Evolutionary conservation across 2,113 vertebrate genomes (phyloP).

Genomic region (Xenopus laevis): DNA sequence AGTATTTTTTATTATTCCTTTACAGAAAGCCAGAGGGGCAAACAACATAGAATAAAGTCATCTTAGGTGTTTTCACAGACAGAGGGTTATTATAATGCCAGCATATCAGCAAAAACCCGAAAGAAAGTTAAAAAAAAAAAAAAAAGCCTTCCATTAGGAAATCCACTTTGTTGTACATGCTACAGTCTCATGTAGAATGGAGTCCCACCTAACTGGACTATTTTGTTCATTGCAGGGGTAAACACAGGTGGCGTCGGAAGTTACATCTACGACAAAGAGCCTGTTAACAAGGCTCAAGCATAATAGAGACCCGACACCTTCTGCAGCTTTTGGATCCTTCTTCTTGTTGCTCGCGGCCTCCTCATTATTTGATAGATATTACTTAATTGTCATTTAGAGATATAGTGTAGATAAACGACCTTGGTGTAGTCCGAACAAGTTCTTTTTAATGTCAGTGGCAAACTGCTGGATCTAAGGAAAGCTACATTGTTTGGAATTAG

Average conservation of each 20-base stretch:
- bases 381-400: slow-evolving; percentile 48
- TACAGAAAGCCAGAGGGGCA: too few species aligned
- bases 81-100: too few species aligned
- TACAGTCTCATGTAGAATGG: too few species aligned
- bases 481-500: neutral
- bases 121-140: too few species aligned
- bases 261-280: slow-evolving; percentile 93
- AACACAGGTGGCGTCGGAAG: slow-evolving; percentile 95
- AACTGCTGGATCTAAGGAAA: neutral
- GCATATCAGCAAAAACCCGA: too few species aligned
- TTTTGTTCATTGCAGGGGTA: slow-evolving; percentile 72
- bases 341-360: neutral
- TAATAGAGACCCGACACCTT: slow-evolving; percentile 48
- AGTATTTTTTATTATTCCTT: too few species aligned
- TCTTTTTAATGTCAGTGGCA: neutral
- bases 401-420: neutral
- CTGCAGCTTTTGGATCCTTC: neutral
- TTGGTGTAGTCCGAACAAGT: neutral
- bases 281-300: slow-evolving; percentile 77
- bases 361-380: slow-evolving; percentile 24
- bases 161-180: too few species aligned
- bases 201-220: too few species aligned
- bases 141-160: too few species aligned
- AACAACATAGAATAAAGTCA: too few species aligned
- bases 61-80: too few species aligned